Base-by-base conservation (phyloP, 2,797 vertebrate species). In the Anomalospiza imberbis region DNA sequence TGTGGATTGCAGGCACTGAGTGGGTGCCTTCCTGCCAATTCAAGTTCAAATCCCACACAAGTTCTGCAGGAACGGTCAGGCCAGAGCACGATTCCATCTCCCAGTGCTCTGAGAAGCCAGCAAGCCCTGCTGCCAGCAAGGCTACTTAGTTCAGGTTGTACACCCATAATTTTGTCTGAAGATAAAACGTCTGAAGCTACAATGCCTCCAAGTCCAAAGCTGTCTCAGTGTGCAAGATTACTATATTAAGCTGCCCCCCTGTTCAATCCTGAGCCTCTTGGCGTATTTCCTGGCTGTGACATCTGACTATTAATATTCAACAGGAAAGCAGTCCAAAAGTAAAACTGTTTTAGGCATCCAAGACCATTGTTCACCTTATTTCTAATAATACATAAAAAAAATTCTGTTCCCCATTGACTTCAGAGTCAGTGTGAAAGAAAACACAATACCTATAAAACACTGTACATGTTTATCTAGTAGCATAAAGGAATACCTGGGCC, bases 11-110 rank as follows among this genome's bases (percentile, higher is more conserved):
- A 51, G 54, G 25, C 8, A 12, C 5, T 47, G 14, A 14, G 45
- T 9, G 2, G 17, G 5, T 10, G 22, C 18, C 57, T 63, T 45
- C 14, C 25, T 32, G 28, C 24, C 62, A 34, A 18, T 9, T 22
- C 0, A 1, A 77, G 22, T 17, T 40, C 50, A 45, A 2, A 10
- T 63, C 50, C 31, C 51, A 18, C 4, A 0, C 8, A 29, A 61
- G 38, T 15, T 45, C 66, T 53, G 31, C 4, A 21, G 73, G 25
- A 68, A 45, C 0, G 0, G 25, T 22, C 62, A 61, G 63, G 20
- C 6, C 48, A 47, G n/a, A 48, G 32, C 0, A 2, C 0, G 0
- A 28, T 28, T 31, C 21, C 36, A 32, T 11, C 60, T 71, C 31
- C 28, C 47, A 40, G 16, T 0, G 50, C 50, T 7, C 71, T 10